Conservation (phyloP, 2,888 invertebrate genomes). For the Drosophila macrospina region DNA sequence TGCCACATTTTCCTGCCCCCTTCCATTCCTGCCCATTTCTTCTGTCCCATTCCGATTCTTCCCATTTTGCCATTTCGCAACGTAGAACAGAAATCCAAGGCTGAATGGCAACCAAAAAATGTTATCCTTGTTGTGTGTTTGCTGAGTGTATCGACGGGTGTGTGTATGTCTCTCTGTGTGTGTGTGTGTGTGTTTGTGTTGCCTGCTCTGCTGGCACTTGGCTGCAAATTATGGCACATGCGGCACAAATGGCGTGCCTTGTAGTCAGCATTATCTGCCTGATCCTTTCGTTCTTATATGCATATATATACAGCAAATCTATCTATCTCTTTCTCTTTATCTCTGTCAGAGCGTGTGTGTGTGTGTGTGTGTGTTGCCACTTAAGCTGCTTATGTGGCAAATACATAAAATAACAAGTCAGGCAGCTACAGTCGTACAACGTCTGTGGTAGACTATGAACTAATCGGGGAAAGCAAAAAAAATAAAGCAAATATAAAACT, state of each 20-base stretch:
- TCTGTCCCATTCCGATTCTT: conserved; percentile 26
- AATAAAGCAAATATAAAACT: too few species aligned
- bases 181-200: conserved; percentile 13
- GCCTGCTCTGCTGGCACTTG: conserved; percentile 62
- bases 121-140: conserved; percentile 69
- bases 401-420: conserved; percentile 81
- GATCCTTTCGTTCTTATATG: conserved; percentile 77
- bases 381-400: conserved; percentile 81
- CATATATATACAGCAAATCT: conserved; percentile 38
- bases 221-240: conserved; percentile 82
- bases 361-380: conserved; percentile 59
- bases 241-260: conserved; percentile 57
- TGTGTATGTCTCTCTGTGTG: conserved; percentile 12
- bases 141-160: conserved; percentile 17
- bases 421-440: too few species aligned
- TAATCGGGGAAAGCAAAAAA: too few species aligned
- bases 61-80: conserved; percentile 44
- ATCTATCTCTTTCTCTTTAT: conserved; percentile 28
- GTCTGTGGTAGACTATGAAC: too few species aligned
- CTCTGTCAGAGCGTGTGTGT: conserved; percentile 2
- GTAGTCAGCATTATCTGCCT: conserved; percentile 73
- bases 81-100: conserved; percentile 52
- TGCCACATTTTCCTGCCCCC: conserved; percentile 7
- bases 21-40: conserved; percentile 15
- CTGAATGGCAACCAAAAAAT: conserved; percentile 56